Conservation (phyloP, 2,888 invertebrate species). For the Drosophila nr. fundita region DNA sequence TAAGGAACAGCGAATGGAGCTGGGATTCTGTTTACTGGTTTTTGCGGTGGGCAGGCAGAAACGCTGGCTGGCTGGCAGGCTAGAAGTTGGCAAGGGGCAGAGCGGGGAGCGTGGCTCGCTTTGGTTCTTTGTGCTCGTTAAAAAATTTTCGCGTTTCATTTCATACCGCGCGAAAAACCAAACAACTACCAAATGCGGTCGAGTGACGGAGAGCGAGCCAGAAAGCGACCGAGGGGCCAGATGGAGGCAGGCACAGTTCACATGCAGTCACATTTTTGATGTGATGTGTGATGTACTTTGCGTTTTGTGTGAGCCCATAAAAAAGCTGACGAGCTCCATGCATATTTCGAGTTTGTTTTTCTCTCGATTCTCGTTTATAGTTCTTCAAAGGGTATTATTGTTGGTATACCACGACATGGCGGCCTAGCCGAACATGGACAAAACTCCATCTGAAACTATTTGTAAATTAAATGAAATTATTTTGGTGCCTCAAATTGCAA, state of each 20-base stretch:
- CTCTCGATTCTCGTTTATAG: constrained; percentile 40
- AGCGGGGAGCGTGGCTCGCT: constrained; percentile 28
- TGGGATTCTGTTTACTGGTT: constrained; percentile 33
- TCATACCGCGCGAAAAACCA: constrained; percentile 62
- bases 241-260: constrained; percentile 29
- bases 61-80: constrained; percentile 1
- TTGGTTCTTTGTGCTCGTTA: constrained; percentile 74
- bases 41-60: constrained; percentile 42
- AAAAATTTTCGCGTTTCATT: constrained; percentile 78
- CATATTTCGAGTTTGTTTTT: constrained; percentile 34
- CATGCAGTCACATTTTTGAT: constrained; percentile 55
- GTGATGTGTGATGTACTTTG: constrained; percentile 36
- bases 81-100: background rate
- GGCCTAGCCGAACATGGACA: constrained; percentile 13
- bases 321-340: constrained; percentile 60
- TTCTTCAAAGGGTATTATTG: constrained; percentile 29
- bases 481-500: background rate
- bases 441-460: background rate
- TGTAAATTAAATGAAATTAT: background rate
- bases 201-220: constrained; percentile 24
- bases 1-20: constrained; percentile 22
- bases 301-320: constrained; percentile 45
- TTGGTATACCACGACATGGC: background rate
- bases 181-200: constrained; percentile 71
- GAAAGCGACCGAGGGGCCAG: background rate